Conservation (phyloP, 2,888 invertebrate genomes). For the Matsumyia berberina region DNA sequence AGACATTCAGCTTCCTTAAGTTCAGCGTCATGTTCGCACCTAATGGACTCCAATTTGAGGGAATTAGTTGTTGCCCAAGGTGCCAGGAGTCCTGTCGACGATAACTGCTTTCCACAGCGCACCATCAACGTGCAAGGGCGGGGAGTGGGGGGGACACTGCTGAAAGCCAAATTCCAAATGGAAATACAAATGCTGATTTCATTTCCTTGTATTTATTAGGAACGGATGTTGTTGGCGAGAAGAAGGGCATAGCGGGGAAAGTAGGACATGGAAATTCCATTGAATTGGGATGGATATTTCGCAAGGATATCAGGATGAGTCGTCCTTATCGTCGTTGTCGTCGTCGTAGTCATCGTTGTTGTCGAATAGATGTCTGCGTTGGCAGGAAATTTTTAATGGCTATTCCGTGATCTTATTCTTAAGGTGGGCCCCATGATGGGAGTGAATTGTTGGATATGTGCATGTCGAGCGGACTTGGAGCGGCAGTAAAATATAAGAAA, state of each 20-base stretch:
- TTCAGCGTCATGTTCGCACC: constrained; percentile 73
- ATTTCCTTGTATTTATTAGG: constrained; percentile 74
- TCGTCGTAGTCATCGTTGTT: constrained; percentile 4
- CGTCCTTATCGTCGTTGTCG: constrained; percentile 1
- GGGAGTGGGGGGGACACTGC: constrained; percentile 12
- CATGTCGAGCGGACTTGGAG: constrained; percentile 30
- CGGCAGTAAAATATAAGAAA: constrained; percentile 40
- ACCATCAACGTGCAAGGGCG: neutral
- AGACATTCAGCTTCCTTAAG: constrained; percentile 51
- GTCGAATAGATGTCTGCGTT: constrained; percentile 44
- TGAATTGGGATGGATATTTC: constrained; percentile 60
- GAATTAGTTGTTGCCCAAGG: constrained; percentile 71
- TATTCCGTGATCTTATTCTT: constrained; percentile 66
- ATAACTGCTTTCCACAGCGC: constrained; percentile 22
- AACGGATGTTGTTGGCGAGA: constrained; percentile 65
- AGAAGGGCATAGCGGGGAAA: neutral
- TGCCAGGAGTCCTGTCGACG: constrained; percentile 69
- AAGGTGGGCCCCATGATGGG: constrained; percentile 24
- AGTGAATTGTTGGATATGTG: constrained; percentile 7
- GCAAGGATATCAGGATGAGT: constrained; percentile 45
- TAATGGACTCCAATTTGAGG: constrained; percentile 75
- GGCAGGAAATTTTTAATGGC: constrained; percentile 66
- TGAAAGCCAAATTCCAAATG: constrained; percentile 68
- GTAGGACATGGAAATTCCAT: constrained; percentile 73
- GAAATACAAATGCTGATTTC: constrained; percentile 71